Evolutionary conservation across 2,797 vertebrate genomes (phyloP).

Genomic region (Hephaestus fuliginosus): DNA sequence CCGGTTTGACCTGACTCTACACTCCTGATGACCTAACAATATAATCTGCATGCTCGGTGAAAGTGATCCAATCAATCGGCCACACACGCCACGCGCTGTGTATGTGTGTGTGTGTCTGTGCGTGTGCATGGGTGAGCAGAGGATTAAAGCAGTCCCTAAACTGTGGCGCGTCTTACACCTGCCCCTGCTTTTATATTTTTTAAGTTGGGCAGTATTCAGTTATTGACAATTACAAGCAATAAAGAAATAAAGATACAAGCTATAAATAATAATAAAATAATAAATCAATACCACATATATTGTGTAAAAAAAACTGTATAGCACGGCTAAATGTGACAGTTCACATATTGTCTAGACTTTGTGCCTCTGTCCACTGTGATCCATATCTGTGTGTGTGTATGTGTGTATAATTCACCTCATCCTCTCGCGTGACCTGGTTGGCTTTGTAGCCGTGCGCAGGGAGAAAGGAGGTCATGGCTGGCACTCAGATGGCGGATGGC

Average conservation of each 20-base stretch:
- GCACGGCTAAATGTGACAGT: background rate
- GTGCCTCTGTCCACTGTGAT: constrained; percentile 16
- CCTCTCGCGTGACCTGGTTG: constrained; percentile 71
- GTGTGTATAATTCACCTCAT: constrained; percentile 59
- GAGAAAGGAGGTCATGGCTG: constrained; percentile 79
- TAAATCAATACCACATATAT: background rate
- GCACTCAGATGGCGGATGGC: constrained; percentile 68
- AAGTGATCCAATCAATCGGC: constrained; percentile 73
- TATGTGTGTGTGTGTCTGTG: constrained; percentile 17
- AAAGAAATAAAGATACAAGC: too few species aligned
- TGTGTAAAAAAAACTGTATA: background rate
- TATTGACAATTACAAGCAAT: background rate
- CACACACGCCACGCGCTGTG: constrained; percentile 2
- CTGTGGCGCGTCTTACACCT: constrained; percentile 23
- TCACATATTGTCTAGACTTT: constrained; percentile 9
- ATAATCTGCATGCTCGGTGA: constrained; percentile 69
- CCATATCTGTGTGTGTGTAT: constrained; percentile 20
- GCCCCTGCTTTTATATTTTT: background rate
- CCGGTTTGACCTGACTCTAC: constrained; percentile 41
- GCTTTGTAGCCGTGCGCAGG: constrained; percentile 56
- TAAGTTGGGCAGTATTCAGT: background rate
- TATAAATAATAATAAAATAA: too few species aligned
- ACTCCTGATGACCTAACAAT: constrained; percentile 69
- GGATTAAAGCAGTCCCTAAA: constrained; percentile 48
- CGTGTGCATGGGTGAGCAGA: constrained; percentile 30